A percentile compares a stretch with the other conserved stretches of the same genome.
phyloP scores from a whole-genome alignment of 2,888 invertebrate species.

The Lomographa bimaculata region DNA sequence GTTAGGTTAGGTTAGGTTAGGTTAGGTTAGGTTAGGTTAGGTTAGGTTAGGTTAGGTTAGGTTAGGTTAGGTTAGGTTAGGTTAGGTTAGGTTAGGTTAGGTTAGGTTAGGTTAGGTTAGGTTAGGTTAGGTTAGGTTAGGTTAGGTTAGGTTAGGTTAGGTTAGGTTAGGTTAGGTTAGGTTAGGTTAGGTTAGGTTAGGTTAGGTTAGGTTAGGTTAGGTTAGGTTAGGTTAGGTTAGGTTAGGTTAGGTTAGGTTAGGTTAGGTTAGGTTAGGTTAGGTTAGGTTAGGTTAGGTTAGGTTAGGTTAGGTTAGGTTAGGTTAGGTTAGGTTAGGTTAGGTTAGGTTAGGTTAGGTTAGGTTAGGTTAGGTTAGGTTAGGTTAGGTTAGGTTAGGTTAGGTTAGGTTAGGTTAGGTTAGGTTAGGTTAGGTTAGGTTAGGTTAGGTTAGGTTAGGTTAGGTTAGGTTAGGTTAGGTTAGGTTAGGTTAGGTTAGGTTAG shows the following conservation, averaged over 20 bases:
- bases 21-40: constrained; percentile 15
- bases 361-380: constrained; percentile 10
- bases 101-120: constrained; percentile 13
- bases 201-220: constrained; percentile 13
- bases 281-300: constrained; percentile 5
- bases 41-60: constrained; percentile 15
- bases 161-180: constrained; percentile 22
- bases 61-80: constrained; percentile 16
- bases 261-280: constrained; percentile 8
- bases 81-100: constrained; percentile 13
- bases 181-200: constrained; percentile 10
- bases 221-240: constrained; percentile 12
- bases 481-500: too few species aligned
- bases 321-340: constrained; percentile 13
- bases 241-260: constrained; percentile 13
- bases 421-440: constrained; percentile 11
- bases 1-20: too few species aligned
- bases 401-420: constrained; percentile 13
- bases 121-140: constrained; percentile 13
- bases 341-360: constrained; percentile 7
- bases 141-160: constrained; percentile 13
- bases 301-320: constrained; percentile 13
- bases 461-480: constrained; percentile 10
- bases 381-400: constrained; percentile 10
- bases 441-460: constrained; percentile 12